These are phyloP conservation scores for Caenorhabditis doughertyi DNA, from an alignment of 2,888 invertebrate genomes.

Conservation along the genomic window DNA sequence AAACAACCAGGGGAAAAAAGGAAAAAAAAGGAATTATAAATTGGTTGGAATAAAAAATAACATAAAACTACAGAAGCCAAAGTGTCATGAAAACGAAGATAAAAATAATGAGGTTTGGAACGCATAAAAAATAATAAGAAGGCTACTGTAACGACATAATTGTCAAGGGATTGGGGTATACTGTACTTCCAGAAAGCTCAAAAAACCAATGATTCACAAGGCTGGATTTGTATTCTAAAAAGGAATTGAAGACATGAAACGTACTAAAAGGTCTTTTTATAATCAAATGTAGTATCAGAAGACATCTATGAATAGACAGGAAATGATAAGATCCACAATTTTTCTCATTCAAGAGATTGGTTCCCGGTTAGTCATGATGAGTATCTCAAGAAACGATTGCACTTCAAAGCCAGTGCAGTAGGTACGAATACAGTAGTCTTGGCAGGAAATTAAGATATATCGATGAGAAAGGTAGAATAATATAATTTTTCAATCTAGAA, in stretches of 20 bases:
- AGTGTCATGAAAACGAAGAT: not conserved
- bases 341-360: no score
- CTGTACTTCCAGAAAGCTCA: not conserved
- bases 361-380: no score
- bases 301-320: not conserved
- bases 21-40: slow-evolving; percentile 7
- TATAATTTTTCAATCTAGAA: no score
- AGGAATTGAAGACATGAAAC: no score
- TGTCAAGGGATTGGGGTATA: not conserved
- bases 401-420: no score
- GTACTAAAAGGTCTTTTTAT: no score
- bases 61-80: not conserved
- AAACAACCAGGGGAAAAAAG: slow-evolving; percentile 8
- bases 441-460: no score
- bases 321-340: no score
- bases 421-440: no score
- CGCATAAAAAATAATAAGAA: not conserved
- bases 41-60: not conserved
- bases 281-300: no score
- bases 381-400: no score
- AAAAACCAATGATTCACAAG: not conserved
- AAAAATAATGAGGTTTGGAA: not conserved
- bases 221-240: not conserved
- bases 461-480: no score
- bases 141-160: not conserved